A percentile compares a stretch with the other conserved stretches of the same genome.
phyloP scores from a whole-genome alignment of 1,140 invertebrate genomes.

The Brachionus rotundiformis region DNA sequence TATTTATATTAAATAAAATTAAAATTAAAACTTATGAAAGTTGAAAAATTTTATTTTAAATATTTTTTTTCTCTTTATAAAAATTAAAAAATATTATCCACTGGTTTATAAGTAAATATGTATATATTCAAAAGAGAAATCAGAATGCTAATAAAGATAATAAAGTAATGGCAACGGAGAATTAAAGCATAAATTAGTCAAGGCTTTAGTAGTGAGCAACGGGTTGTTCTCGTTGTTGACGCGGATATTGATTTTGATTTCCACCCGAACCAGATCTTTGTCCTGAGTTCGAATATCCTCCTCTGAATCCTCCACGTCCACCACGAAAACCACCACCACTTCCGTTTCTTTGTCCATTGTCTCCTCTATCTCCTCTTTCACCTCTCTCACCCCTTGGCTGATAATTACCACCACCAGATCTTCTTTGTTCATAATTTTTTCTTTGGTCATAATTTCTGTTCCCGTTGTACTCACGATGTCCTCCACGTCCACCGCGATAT shows the following conservation, averaged over 20 bases:
- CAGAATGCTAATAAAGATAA: not conserved
- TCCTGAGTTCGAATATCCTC: slow-evolving; percentile 29
- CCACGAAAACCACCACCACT: slow-evolving; percentile 1
- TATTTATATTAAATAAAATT: not conserved
- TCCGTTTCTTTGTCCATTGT: slow-evolving; percentile 22
- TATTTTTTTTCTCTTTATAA: slow-evolving; percentile 32
- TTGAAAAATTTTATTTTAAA: slow-evolving; percentile 43
- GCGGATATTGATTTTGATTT: slow-evolving; percentile 38
- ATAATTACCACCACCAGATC: slow-evolving; percentile 31
- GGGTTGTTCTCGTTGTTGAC: slow-evolving; percentile 6
- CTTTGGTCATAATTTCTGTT: slow-evolving; percentile 45
- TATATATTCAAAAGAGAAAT: slow-evolving; percentile 40
- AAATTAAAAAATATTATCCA: slow-evolving; percentile 45
- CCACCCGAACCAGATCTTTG: not conserved
- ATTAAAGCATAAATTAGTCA: not conserved
- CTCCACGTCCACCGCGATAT: slow-evolving; percentile 16
- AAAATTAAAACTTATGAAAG: not conserved
- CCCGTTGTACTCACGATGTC: slow-evolving; percentile 14
- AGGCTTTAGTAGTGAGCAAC: slow-evolving; percentile 16
- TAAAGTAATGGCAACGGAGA: slow-evolving; percentile 6
- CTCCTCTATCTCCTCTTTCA: slow-evolving; percentile 5
- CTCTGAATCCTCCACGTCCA: slow-evolving; percentile 4
- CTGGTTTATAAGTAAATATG: slow-evolving; percentile 48
- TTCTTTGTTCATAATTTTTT: slow-evolving; percentile 33
- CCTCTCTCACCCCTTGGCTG: slow-evolving; percentile 17